A percentile compares a stretch with the other conserved stretches of the same genome.
Evolutionary conservation across 2,797 vertebrate genomes (phyloP).

Genomic region (Buphagus erythrorhynchus): DNA sequence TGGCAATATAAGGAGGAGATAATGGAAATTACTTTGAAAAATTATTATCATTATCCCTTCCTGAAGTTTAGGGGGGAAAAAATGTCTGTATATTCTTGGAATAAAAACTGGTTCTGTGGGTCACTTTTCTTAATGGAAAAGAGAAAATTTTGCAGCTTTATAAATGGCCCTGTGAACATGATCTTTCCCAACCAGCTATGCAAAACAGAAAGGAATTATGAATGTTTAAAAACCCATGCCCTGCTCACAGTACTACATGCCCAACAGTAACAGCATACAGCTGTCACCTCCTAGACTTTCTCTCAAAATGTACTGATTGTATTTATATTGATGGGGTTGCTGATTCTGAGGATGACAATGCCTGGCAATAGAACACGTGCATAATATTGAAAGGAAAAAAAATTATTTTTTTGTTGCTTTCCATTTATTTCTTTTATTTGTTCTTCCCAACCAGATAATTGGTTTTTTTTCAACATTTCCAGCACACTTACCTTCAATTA

Average conservation of each 20-base stretch:
- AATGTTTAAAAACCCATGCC: not conserved
- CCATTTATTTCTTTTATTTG: not conserved
- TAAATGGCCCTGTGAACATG: not conserved
- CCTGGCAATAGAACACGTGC: not conserved
- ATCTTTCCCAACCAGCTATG: not conserved
- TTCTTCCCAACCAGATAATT: not conserved
- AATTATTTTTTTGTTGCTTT: not conserved
- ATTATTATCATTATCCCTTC: not conserved
- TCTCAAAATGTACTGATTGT: not conserved
- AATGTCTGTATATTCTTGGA: not conserved
- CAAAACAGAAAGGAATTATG: conserved; percentile 19
- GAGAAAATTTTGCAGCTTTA: not conserved
- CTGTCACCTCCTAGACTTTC: not conserved
- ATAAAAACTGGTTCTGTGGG: not conserved
- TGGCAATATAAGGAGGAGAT: not conserved
- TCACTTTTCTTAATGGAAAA: not conserved
- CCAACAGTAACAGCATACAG: not conserved
- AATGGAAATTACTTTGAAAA: conserved; percentile 23
- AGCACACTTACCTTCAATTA: not conserved
- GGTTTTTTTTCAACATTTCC: not conserved
- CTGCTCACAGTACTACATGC: not conserved
- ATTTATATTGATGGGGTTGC: not conserved
- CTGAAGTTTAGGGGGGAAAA: not conserved
- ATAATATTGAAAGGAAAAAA: not conserved
- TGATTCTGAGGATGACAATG: conserved; percentile 14